Conservation (phyloP, 1,140 invertebrate genomes). For the Parapsyche elsis region DNA sequence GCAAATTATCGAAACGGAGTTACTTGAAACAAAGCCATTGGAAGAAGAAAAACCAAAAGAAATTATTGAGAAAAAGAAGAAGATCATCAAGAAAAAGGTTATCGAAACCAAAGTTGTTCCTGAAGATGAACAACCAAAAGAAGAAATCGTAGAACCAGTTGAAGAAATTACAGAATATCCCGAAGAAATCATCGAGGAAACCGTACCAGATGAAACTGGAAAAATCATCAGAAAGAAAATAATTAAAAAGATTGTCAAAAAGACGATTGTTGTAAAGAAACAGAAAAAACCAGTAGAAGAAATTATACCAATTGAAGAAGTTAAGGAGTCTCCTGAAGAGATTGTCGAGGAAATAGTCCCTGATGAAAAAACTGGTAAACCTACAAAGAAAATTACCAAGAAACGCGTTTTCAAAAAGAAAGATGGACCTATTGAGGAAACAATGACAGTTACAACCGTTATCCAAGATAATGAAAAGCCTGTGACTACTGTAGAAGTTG, state of each 20-base stretch:
- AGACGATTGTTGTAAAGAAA: not conserved
- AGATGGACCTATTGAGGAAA: slow-evolving; percentile 57
- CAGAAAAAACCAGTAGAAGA: slow-evolving; percentile 40
- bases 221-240: slow-evolving; percentile 55
- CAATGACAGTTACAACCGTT: slow-evolving; percentile 59
- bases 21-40: slow-evolving; percentile 43
- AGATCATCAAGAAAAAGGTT: slow-evolving; percentile 12
- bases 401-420: slow-evolving; percentile 58
- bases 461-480: slow-evolving; percentile 59
- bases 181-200: slow-evolving; percentile 60
- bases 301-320: slow-evolving; percentile 43
- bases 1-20: slow-evolving; percentile 45
- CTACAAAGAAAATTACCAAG: slow-evolving; percentile 58
- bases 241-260: slow-evolving; percentile 54
- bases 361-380: slow-evolving; percentile 53
- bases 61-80: slow-evolving; percentile 19
- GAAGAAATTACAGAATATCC: slow-evolving; percentile 11
- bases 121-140: not conserved
- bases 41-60: slow-evolving; percentile 8
- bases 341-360: slow-evolving; percentile 58
- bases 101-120: not conserved
- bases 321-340: slow-evolving; percentile 57
- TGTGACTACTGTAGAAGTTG: slow-evolving; percentile 58
- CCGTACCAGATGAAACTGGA: slow-evolving; percentile 55
- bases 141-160: slow-evolving; percentile 56